Evolutionary conservation across 2,888 invertebrate species (phyloP).

Genomic region (Plagodis dolabraria): DNA sequence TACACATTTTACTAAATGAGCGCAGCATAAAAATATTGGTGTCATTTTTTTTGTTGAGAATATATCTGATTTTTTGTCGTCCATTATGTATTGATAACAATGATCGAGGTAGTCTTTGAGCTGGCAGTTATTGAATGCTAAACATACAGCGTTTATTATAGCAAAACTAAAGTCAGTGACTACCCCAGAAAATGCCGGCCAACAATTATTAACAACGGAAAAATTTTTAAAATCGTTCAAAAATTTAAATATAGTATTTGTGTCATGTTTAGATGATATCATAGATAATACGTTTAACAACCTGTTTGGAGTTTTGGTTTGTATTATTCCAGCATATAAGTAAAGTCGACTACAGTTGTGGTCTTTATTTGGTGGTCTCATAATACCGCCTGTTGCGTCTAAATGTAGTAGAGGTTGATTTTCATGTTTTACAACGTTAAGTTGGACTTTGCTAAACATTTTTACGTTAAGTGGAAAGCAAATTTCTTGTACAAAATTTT

Average conservation of each 20-base stretch:
- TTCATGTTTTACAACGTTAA: too few species aligned
- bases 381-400: too few species aligned
- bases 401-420: too few species aligned
- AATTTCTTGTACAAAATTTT: too few species aligned
- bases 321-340: not conserved
- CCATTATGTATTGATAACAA: not conserved
- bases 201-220: not conserved
- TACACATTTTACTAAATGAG: slow-evolving; percentile 1
- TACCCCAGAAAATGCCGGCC: not conserved
- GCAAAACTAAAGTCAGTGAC: slow-evolving; percentile 6
- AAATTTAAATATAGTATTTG: slow-evolving; percentile 2
- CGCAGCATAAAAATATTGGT: not conserved
- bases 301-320: slow-evolving; percentile 1
- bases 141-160: slow-evolving; percentile 2
- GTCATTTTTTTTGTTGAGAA: not conserved
- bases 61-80: not conserved
- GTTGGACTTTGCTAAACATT: too few species aligned
- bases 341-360: not conserved
- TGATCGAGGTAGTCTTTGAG: not conserved
- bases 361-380: not conserved
- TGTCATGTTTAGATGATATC: slow-evolving; percentile 1
- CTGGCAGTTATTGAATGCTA: slow-evolving; percentile 1
- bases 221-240: slow-evolving; percentile 1
- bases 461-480: too few species aligned
- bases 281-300: not conserved